Evolutionary conservation across 2,888 invertebrate genomes (phyloP), one percentile per base, ranked within the genome.

Genomic region (Ptilodon capucinus): DNA sequence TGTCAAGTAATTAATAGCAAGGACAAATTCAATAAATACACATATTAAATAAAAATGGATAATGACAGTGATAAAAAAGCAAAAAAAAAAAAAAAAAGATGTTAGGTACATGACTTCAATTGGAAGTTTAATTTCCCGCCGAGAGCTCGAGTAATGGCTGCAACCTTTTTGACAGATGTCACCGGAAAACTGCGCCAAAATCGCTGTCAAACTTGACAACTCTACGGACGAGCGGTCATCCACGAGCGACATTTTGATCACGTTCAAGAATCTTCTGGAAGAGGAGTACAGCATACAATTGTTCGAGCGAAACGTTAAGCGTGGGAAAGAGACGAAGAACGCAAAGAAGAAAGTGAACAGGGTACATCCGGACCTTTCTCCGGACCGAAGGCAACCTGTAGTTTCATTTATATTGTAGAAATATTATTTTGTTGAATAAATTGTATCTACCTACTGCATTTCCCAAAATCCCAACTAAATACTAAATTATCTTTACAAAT

Each of bases 161-260:
- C 28, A 28, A n/a, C 7, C 4, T 4, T 42, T 47, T 60, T 61
- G 32, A 55, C 68, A 86, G 86, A 64, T 86, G 64, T 64, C 82
- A 14, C 61, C 85, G 13, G 84, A 86, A 54, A 78, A 68, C 51
- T 84, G 87, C 56, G 71, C 77, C 21, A 64, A 76, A 47, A 64
- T 84, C 34, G 85, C 81, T 54, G 77, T 86, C 47, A 82, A 85
- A 66, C 70, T 86, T 4, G 83, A 85, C 58, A 68, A 45, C 3
- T 44, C 80, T 36, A 62, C 67, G 38, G 73, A 72, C 11, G 60
- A 61, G 9, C 54, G 57, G 11, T 57, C 48, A 23, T 52, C 71
- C 1, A 55, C 74, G 0, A 30, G 52, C 0, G 57, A 68, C 44
- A 70, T 85, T 25, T 43, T 81, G 9, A 34, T 40, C 1, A 56